Base-by-base conservation (phyloP, 2,888 invertebrate species). In the Leptarthrus brevirostris region DNA sequence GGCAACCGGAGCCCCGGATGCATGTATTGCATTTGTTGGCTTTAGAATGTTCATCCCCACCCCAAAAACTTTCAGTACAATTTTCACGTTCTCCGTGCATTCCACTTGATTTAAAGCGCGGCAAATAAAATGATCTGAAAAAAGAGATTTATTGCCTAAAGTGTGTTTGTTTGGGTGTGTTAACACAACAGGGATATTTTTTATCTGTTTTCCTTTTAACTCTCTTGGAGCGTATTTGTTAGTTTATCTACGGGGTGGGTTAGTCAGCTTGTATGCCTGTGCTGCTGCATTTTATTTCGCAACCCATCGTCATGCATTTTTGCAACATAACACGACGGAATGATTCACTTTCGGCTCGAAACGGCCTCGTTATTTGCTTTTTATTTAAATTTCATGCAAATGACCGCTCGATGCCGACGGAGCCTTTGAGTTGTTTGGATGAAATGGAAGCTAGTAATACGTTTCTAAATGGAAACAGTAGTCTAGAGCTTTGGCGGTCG, bases 341-440 rank as follows among this genome's bases (percentile, higher is more conserved):
- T 73, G 75, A 75, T 75, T 75, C 75, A 75, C 73, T 75, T 73
- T 70, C 53, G 58, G 61, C 66, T 40, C 73, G 61, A 75, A 70
- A 58, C 70, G 40, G 73, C 70, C 54, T 18, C 71, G 75, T 71
- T 74, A 75, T 75, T 75, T 74, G 73, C 64, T 71, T 75, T 75
- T 75, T 75, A 75, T 75, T 75, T 75, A 73, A 75, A 75, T 75
- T 75, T 75, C 73, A 75, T 75, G 75, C 73, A 75, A 75, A 75
- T 73, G 73, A 75, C 66, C 53, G 61, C 64, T 36, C 72, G 72
- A 47, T 66, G 72, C 58, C 73, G 61, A 61, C 54, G 49, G 47
- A 58, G 69, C 58, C 49, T 54, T 40, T 74, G 34, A 30, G 40
- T 26, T 72, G 52, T 44, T 30, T 69, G 69, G 52, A 69, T 75